A percentile compares a stretch with the other conserved stretches of the same genome.
Evolutionary conservation across 2,888 invertebrate species (phyloP).

Genomic region (Blastobasis adustella): DNA sequence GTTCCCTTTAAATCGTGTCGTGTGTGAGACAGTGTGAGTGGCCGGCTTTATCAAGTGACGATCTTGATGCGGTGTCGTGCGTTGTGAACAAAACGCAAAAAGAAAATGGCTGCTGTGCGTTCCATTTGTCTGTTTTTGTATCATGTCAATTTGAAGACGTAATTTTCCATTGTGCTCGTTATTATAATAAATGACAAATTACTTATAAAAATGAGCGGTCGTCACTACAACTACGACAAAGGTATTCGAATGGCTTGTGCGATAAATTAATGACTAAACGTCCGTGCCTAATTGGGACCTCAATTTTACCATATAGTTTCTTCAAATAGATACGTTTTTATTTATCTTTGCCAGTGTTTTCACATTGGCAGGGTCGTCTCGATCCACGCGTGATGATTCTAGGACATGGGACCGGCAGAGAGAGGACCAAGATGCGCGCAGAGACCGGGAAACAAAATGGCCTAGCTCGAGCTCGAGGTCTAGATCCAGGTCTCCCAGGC

Average conservation of each 20-base stretch:
- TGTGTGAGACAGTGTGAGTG: too few species aligned
- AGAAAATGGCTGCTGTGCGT: background rate
- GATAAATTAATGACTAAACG: constrained; percentile 17
- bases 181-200: constrained; percentile 5
- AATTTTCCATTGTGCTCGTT: too few species aligned
- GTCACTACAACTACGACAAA: constrained; percentile 41
- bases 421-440: constrained; percentile 25
- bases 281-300: constrained; percentile 1
- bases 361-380: constrained; percentile 82
- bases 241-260: constrained; percentile 48
- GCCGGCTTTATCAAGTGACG: too few species aligned
- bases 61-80: too few species aligned
- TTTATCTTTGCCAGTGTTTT: constrained; percentile 84
- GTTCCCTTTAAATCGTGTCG: too few species aligned
- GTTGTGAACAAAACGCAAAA: background rate
- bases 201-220: constrained; percentile 39
- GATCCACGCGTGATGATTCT: constrained; percentile 73
- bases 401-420: constrained; percentile 40
- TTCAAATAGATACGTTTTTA: constrained; percentile 54
- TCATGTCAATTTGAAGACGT: too few species aligned
- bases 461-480: constrained; percentile 27
- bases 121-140: too few species aligned
- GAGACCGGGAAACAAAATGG: constrained; percentile 14
- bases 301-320: constrained; percentile 17
- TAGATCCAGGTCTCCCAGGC: constrained; percentile 19